Conservation (phyloP, 2,113 vertebrate species). For the Butorides virescens region DNA sequence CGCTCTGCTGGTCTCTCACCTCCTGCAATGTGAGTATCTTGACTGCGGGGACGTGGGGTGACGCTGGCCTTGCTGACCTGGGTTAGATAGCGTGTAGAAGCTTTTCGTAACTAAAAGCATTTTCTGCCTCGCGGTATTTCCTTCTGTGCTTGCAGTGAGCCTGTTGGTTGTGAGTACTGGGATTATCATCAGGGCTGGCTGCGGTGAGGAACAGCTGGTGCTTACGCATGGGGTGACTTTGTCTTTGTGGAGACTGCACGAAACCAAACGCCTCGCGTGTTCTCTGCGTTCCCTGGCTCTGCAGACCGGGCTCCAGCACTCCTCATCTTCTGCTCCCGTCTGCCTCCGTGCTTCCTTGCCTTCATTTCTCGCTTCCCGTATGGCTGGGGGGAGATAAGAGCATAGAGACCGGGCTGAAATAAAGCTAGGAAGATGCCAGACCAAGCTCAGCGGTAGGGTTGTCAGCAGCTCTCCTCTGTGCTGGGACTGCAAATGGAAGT, state of each 20-base stretch:
- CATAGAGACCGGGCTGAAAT: not conserved
- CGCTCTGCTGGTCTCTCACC: slow-evolving; percentile 88
- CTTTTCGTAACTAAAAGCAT: not conserved
- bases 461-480: not conserved
- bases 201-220: not conserved
- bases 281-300: not conserved
- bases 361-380: not conserved
- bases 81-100: rapidly evolving
- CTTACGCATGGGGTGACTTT: not conserved
- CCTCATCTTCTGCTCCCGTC: not conserved
- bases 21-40: slow-evolving; percentile 86
- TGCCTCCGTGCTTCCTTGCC: not conserved
- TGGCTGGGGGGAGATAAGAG: not conserved
- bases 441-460: not conserved
- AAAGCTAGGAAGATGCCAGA: not conserved
- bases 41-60: not conserved
- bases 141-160: not conserved
- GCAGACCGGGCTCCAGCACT: not conserved
- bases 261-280: not conserved
- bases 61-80: not conserved
- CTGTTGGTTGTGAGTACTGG: not conserved
- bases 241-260: rapidly evolving
- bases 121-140: not conserved
- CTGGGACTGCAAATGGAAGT: not conserved
- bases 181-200: not conserved